Evolutionary conservation across 2,888 invertebrate genomes (phyloP).

Genomic region (Diploptera punctata): DNA sequence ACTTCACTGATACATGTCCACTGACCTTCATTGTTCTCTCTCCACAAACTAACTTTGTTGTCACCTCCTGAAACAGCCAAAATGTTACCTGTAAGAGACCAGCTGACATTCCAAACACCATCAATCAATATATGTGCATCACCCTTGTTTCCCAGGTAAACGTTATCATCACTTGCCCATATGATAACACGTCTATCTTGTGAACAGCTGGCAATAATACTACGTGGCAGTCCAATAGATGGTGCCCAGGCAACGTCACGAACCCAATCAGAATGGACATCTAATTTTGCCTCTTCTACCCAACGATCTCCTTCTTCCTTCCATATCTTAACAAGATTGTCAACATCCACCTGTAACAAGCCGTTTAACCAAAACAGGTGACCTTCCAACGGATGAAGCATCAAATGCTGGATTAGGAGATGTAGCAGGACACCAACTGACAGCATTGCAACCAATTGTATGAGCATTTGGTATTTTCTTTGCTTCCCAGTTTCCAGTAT

Average conservation of each 20-base stretch:
- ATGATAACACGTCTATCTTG: slow-evolving; percentile 88
- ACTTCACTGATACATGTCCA: slow-evolving; percentile 95
- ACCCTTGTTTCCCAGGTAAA: slow-evolving; percentile 75
- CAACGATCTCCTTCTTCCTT: slow-evolving; percentile 76
- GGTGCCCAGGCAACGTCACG: slow-evolving; percentile 99
- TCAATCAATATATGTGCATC: slow-evolving; percentile 88
- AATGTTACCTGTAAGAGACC: slow-evolving; percentile 98
- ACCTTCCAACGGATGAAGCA: slow-evolving; percentile 58
- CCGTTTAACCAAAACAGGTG: slow-evolving; percentile 66
- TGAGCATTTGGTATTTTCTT: slow-evolving; percentile 96
- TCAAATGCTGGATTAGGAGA: slow-evolving; percentile 72
- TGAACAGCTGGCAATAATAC: slow-evolving; percentile 95
- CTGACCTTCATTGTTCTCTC: slow-evolving; percentile 88
- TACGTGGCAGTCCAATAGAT: slow-evolving; percentile 84
- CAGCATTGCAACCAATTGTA: slow-evolving; percentile 95
- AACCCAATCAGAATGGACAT: slow-evolving; percentile 99
- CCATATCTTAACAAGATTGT: slow-evolving; percentile 93
- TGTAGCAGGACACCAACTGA: slow-evolving; percentile 93
- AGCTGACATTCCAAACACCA: slow-evolving; percentile 99
- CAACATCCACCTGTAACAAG: slow-evolving; percentile 97
- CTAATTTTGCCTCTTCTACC: slow-evolving; percentile 92
- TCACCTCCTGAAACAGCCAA: slow-evolving; percentile 98
- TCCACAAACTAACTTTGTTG: slow-evolving; percentile 95
- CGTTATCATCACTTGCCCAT: slow-evolving; percentile 83
- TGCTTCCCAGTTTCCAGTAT: slow-evolving; percentile 84